A percentile compares a stretch with the other conserved stretches of the same genome.
Conservation (phyloP, 2,797 vertebrate genomes). For the Sebastes umbrosus region DNA sequence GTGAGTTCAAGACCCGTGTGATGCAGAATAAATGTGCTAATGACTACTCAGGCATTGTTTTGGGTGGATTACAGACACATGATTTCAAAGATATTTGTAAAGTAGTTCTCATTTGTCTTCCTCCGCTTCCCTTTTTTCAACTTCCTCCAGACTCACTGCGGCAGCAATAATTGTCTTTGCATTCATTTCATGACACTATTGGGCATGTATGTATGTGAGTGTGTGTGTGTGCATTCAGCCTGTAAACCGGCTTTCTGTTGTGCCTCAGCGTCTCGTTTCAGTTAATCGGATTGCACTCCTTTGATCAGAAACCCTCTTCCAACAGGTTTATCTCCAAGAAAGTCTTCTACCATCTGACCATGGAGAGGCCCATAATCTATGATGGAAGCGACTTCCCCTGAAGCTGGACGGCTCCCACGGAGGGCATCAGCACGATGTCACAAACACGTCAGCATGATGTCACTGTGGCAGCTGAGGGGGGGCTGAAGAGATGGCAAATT, state of each 20-base stretch:
- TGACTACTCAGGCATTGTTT: no score
- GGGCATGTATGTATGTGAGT: background rate
- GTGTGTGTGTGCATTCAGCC: background rate
- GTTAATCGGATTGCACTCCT: background rate
- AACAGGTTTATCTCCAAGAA: constrained; percentile 95
- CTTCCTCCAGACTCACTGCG: no score
- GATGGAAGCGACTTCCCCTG: constrained; percentile 94
- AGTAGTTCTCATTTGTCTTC: no score
- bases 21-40: no score
- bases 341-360: constrained; percentile 90
- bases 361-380: constrained; percentile 93
- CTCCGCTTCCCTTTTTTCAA: no score
- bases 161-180: background rate
- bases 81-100: no score
- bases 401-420: constrained; percentile 2
- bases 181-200: background rate
- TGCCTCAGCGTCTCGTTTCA: background rate
- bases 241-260: background rate
- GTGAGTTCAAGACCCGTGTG: no score
- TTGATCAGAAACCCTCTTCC: constrained; percentile 34
- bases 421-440: background rate
- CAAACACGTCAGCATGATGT: background rate
- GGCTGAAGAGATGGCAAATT: constrained; percentile 5
- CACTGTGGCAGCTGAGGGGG: background rate
- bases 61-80: no score